These are phyloP conservation scores for Leptothorax acervorum DNA, from an alignment of 2,888 invertebrate genomes.

Conservation along the genomic window DNA sequence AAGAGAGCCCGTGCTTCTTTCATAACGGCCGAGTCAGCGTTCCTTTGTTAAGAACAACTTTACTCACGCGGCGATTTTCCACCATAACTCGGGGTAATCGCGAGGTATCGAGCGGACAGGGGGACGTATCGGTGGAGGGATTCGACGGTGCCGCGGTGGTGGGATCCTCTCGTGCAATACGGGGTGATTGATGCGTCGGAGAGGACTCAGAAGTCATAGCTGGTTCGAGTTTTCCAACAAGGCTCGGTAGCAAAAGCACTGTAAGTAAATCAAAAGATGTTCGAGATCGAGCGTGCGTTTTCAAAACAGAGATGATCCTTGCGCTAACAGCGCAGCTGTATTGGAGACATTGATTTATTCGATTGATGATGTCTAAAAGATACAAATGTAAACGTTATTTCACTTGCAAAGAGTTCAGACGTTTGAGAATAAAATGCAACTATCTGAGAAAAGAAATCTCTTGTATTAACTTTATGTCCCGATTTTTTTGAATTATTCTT, in stretches of 20 bases:
- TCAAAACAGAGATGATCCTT: not conserved
- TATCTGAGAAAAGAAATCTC: not conserved
- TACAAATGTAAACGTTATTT: not conserved
- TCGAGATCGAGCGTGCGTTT: slow-evolving; percentile 10
- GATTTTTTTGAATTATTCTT: too few relatives aligned
- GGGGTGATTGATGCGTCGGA: slow-evolving; percentile 72
- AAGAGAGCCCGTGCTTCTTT: slow-evolving; percentile 68
- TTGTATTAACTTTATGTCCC: not conserved
- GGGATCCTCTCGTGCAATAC: slow-evolving; percentile 27
- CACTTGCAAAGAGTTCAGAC: not conserved
- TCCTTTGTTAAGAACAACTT: slow-evolving; percentile 79
- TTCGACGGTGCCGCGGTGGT: not conserved
- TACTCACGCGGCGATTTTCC: slow-evolving; percentile 70
- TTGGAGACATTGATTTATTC: not conserved
- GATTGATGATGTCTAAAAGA: slow-evolving; percentile 5
- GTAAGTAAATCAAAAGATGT: slow-evolving; percentile 37
- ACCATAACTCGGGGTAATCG: slow-evolving; percentile 55
- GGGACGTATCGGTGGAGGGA: not conserved
- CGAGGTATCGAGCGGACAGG: slow-evolving; percentile 38
- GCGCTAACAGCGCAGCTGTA: not conserved
- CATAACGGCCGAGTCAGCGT: slow-evolving; percentile 76
- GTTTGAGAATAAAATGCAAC: not conserved
- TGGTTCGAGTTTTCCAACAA: slow-evolving; percentile 22
- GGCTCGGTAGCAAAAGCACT: not conserved
- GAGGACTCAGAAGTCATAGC: slow-evolving; percentile 45